Conservation (phyloP, 2,113 vertebrate genomes). For the Cyrtonyx montezumae region DNA sequence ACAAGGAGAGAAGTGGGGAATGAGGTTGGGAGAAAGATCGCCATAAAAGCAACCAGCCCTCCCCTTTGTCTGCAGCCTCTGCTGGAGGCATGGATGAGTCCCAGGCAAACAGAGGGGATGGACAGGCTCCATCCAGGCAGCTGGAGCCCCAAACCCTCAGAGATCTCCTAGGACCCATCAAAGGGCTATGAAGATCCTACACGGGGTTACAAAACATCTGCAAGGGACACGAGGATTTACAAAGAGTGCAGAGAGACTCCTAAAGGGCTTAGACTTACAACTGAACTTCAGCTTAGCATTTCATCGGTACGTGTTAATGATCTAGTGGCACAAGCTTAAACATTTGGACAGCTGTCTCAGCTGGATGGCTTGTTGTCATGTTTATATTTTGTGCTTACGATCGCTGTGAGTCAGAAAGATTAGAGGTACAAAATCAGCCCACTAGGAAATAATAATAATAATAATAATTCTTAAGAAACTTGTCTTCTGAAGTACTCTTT, state of each 20-base stretch:
- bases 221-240: not conserved
- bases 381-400: not conserved
- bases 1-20: not conserved
- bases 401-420: not conserved
- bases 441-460: not conserved
- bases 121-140: not conserved
- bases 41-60: not conserved
- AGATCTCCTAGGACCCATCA: not conserved
- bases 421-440: not conserved
- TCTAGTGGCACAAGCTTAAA: not conserved
- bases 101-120: not conserved
- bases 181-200: not conserved
- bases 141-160: not conserved
- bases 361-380: not conserved
- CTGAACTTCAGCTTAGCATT: not conserved
- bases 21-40: not conserved
- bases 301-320: not conserved
- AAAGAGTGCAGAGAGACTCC: not conserved
- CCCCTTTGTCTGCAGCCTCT: not conserved
- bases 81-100: not conserved
- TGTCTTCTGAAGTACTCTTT: not conserved
- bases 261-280: not conserved
- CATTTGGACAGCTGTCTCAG: conserved; percentile 40
- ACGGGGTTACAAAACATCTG: not conserved
- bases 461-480: not conserved